Evolutionary conservation across 2,113 vertebrate species (phyloP), one percentile per base, ranked within the genome.

Genomic region (Odontophorus gujanensis): DNA sequence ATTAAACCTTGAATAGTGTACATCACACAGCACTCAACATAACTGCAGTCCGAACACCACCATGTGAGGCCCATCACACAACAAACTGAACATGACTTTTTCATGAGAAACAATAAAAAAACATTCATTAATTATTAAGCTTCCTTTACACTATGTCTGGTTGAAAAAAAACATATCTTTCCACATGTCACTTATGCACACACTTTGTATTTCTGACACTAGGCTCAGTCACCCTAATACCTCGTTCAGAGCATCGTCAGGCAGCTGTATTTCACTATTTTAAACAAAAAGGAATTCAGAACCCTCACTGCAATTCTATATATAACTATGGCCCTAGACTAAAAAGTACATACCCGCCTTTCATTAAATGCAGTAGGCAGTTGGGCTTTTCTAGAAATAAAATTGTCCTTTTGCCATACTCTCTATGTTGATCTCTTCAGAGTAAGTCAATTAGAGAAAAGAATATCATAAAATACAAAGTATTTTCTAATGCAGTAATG

Each of bases 31-130:
- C 87, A 92, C 80, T 87, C 28, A 20, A 62, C 40, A 66, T 8
- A 96, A 93, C 67, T 72, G 59, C 47, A 1, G 1, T 50, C 84
- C 81, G 81, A 93, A 81, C 76, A 42, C 36, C 57, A 81, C 89
- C 63, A 15, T 68, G 91, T 94, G 91, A 92, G 89, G 81, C 67
- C 75, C 63, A 69, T 92, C 93, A 85, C 51, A 55, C 87, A 92
- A 92, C 92, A 95, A 96, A 96, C 65, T 6, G 13, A 93, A 90
- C 72, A 96, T 96, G 94, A 96, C 85, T 96, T 96, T 97, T 98
- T 97, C 83, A 97, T 97, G 90, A 97, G 93, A 95, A 94, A 95
- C 76, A 92, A 95, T 95, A 95, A 93, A 94, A 94, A 97, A 87
- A 77, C 42, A 18, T 10, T 94, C 83, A 97, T 98, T 88, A 95